A percentile compares a stretch with the other conserved stretches of the same genome.
Evolutionary conservation across 2,888 invertebrate species (phyloP).

Genomic region (Meiosimyza decipiens): DNA sequence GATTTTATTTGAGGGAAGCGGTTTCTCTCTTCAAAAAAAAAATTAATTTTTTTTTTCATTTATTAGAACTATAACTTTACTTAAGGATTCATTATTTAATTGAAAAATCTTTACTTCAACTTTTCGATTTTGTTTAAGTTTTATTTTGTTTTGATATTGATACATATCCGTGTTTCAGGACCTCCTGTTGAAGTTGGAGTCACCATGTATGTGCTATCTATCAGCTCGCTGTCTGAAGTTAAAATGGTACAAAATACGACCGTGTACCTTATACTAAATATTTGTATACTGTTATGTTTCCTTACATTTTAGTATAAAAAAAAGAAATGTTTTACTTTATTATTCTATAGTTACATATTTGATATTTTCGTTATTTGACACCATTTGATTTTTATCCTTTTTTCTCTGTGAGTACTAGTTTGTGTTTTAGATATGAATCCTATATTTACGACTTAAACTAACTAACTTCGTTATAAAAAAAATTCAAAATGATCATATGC

Average conservation of each 20-base stretch:
- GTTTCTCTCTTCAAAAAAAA: not conserved
- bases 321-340: not conserved
- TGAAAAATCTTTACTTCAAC: not conserved
- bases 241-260: constrained; percentile 84
- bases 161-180: constrained; percentile 77
- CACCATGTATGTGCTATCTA: constrained; percentile 98
- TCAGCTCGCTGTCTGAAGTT: constrained; percentile 98
- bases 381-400: constrained; percentile 27
- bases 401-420: constrained; percentile 38
- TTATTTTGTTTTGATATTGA: constrained; percentile 38
- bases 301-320: not conserved
- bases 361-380: constrained; percentile 18
- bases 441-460: constrained; percentile 13
- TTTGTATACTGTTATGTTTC: constrained; percentile 27
- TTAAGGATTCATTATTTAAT: constrained; percentile 14
- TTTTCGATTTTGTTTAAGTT: constrained; percentile 3
- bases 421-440: constrained; percentile 38
- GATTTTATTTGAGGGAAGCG: not conserved
- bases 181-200: constrained; percentile 97
- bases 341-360: constrained; percentile 19
- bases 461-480: not conserved
- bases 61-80: not conserved
- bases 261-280: constrained; percentile 54
- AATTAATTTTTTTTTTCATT: not conserved
- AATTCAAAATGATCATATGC: not conserved